A percentile compares a stretch with the other conserved stretches of the same genome.
Conservation (phyloP, 2,888 invertebrate genomes). For the Bibio marci region DNA sequence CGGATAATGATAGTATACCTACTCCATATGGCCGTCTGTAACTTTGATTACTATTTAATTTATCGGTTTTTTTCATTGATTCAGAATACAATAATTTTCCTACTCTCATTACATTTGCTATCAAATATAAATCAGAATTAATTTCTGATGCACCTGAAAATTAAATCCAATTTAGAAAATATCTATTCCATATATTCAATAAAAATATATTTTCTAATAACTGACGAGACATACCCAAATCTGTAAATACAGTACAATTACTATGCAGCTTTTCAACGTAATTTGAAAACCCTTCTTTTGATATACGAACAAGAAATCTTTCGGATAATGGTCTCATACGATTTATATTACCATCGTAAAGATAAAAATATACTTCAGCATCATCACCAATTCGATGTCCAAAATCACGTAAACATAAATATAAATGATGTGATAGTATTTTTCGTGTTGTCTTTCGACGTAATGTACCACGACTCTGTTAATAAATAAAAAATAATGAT, state of each 20-base stretch:
- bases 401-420: constrained; percentile 78
- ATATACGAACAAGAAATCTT: constrained; percentile 73
- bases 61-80: constrained; percentile 26
- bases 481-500: constrained; percentile 3
- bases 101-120: constrained; percentile 78
- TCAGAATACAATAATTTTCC: constrained; percentile 55
- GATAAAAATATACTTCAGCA: constrained; percentile 71
- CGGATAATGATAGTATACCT: constrained; percentile 59
- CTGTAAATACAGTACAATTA: constrained; percentile 78
- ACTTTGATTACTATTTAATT: constrained; percentile 18
- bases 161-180: constrained; percentile 3
- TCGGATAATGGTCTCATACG: constrained; percentile 70
- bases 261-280: constrained; percentile 75
- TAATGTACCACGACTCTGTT: constrained; percentile 28
- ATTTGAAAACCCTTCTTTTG: constrained; percentile 78
- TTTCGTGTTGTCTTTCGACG: constrained; percentile 24
- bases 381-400: constrained; percentile 79
- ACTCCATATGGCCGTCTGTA: constrained; percentile 75
- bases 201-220: constrained; percentile 3
- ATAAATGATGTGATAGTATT: constrained; percentile 54
- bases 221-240: constrained; percentile 31
- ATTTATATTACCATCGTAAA: constrained; percentile 55
- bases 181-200: not conserved
- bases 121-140: constrained; percentile 68
- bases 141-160: constrained; percentile 57